A percentile compares a stretch with the other conserved stretches of the same genome.
Evolutionary conservation across 2,113 vertebrate species (phyloP).

Genomic region (Tamias sibiricus): DNA sequence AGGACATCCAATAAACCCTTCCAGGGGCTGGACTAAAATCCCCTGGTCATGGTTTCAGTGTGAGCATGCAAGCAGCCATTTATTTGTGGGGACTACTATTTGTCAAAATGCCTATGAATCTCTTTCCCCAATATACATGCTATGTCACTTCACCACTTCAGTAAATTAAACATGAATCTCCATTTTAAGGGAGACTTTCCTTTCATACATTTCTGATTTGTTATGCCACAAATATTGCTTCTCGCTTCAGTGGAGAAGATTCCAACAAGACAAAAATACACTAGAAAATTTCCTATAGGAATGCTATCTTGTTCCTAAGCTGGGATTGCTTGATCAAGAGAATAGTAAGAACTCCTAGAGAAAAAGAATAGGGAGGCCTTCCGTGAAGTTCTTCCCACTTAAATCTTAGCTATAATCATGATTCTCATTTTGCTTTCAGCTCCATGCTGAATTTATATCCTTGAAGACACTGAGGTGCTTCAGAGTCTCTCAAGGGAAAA

Average conservation of each 20-base stretch:
- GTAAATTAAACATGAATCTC: background rate
- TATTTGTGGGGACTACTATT: background rate
- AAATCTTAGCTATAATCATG: background rate
- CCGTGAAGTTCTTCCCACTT: background rate
- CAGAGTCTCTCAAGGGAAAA: conserved; percentile 9
- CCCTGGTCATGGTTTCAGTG: background rate
- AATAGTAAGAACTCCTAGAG: background rate
- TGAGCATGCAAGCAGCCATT: background rate
- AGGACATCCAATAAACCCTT: background rate
- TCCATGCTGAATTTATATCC: conserved; percentile 72
- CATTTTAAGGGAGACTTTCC: background rate
- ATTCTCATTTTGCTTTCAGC: conserved; percentile 33
- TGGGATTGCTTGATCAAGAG: conserved; percentile 21
- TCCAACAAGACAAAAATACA: background rate
- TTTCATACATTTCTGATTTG: background rate
- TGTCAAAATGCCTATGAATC: background rate
- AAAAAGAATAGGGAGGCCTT: background rate
- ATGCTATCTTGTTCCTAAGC: background rate
- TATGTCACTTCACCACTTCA: background rate
- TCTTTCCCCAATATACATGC: rapidly evolving
- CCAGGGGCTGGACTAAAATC: background rate
- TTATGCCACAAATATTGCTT: background rate
- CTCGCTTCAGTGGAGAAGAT: background rate
- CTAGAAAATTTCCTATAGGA: background rate
- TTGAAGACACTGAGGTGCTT: conserved; percentile 56